Conservation (phyloP, 2,888 invertebrate species). For the Lapara coniferarum region DNA sequence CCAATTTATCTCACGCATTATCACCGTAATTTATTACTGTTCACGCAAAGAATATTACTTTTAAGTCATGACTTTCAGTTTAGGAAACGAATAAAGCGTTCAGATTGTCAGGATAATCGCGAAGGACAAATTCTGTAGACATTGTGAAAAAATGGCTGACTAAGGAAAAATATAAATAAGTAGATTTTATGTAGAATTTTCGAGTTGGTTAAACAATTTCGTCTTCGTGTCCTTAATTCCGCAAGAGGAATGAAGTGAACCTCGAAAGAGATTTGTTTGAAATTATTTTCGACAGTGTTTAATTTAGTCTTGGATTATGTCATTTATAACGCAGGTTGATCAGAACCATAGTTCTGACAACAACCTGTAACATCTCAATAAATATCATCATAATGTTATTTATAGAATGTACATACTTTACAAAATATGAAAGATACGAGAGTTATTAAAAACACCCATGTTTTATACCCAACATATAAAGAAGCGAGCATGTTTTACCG, state of each 20-base stretch:
- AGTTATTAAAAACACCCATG: no score
- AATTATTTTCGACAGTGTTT: conserved; percentile 18
- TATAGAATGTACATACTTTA: no score
- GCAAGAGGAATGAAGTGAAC: conserved; percentile 20
- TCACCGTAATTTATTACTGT: conserved; percentile 42
- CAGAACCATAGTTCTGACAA: no score
- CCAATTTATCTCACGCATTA: conserved; percentile 48
- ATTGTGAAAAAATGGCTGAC: neutral
- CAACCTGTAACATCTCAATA: no score
- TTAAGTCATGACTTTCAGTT: conserved; percentile 26
- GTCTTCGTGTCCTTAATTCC: conserved; percentile 10
- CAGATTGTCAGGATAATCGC: conserved; percentile 9
- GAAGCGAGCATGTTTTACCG: neutral
- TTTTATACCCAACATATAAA: neutral
- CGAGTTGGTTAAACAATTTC: conserved; percentile 17
- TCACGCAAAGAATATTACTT: conserved; percentile 30
- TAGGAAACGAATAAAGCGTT: neutral
- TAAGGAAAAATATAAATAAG: conserved; percentile 6
- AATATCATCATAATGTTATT: no score
- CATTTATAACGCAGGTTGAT: no score
- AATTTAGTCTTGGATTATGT: neutral
- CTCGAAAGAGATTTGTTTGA: conserved; percentile 6
- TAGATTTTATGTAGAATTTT: conserved; percentile 8
- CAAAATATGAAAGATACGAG: neutral
- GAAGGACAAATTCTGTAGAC: neutral